Evolutionary conservation across 2,888 invertebrate genomes (phyloP), one percentile per base, ranked within the genome.

Genomic region (Tetramorium bicarinatum): DNA sequence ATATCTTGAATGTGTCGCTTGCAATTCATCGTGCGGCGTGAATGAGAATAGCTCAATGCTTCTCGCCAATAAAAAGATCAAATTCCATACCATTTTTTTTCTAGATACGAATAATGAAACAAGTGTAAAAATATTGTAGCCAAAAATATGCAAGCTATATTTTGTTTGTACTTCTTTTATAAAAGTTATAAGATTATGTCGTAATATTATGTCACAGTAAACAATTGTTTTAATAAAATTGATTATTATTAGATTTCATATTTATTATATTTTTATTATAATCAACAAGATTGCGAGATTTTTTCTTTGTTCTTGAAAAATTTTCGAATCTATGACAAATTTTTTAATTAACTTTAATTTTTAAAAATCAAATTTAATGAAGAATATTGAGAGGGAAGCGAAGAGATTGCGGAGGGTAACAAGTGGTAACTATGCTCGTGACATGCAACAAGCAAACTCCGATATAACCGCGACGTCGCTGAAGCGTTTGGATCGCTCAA

Each of bases 401-500:
- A 13, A 64, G 13, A 2, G n/a, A 13, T 25, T 41, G 38, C 52
- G 25, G 15, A 34, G 56, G 8, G 18, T 49, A 29, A 71, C 29
- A 79, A 49, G 38, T 49, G 25, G 9, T 61, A 71, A 71, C 13
- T 18, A 13, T 15, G 25, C 21, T 38, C 18, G 47, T 47, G 34
- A 47, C 79, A 54, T 44, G 59, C 59, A 59, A 80, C 72, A 49
- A 72, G 72, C 79, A 80, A 67, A 71, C 79, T 80, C 13, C 41
- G 72, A 80, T 80, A 59, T 72, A 80, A 80, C 59, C 47, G 47
- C 79, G 38, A 80, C 38, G n/a, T 59, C 25, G 47, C 38, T 61
- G 76, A 76, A 81, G 81, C 76, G 81, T 75, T 76, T 21, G 41
- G 62, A 81, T 75, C 75, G 62, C 47, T 49, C 47, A 34, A 80